phyloP scores from a whole-genome alignment of 2,888 invertebrate species.

The Argyra leucocephala region DNA sequence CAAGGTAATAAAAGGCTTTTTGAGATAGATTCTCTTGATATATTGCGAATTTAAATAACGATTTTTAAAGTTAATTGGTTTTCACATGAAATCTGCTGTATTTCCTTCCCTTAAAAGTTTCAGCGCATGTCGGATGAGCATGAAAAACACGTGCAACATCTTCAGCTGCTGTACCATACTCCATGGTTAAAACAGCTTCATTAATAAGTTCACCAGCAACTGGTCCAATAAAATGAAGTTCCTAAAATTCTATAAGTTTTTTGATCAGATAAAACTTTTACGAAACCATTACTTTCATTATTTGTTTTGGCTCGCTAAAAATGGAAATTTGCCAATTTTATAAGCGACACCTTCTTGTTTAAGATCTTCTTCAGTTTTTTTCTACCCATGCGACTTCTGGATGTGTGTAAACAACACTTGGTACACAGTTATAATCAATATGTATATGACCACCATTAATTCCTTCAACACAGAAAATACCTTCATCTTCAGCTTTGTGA shows the following conservation, averaged over 20 bases:
- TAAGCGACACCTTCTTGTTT: constrained; percentile 90
- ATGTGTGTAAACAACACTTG: constrained; percentile 97
- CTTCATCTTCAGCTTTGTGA: constrained; percentile 99
- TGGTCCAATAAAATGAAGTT: constrained; percentile 94
- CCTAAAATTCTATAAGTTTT: constrained; percentile 90
- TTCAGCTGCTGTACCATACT: constrained; percentile 97
- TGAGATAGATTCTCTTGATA: too few relatives aligned
- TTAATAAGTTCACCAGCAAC: constrained; percentile 96
- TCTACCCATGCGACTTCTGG: constrained; percentile 99
- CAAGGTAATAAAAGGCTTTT: too few relatives aligned
- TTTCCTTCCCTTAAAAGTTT: constrained; percentile 95
- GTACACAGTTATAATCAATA: constrained; percentile 98
- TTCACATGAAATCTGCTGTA: constrained; percentile 87
- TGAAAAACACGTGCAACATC: constrained; percentile 98
- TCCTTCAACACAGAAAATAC: constrained; percentile 88
- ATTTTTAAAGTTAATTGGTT: constrained; percentile 93
- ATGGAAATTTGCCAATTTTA: constrained; percentile 96
- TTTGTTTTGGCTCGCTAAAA: constrained; percentile 98
- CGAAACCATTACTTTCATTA: constrained; percentile 94
- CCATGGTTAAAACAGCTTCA: constrained; percentile 95
- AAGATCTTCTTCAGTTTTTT: constrained; percentile 83
- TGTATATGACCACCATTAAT: constrained; percentile 85
- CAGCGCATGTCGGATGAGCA: constrained; percentile 97
- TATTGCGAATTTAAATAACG: too few relatives aligned
- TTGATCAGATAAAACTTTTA: constrained; percentile 89